These are phyloP conservation scores for Oreocharis arfaki DNA, from an alignment of 2,113 vertebrate species.

Conservation along the genomic window DNA sequence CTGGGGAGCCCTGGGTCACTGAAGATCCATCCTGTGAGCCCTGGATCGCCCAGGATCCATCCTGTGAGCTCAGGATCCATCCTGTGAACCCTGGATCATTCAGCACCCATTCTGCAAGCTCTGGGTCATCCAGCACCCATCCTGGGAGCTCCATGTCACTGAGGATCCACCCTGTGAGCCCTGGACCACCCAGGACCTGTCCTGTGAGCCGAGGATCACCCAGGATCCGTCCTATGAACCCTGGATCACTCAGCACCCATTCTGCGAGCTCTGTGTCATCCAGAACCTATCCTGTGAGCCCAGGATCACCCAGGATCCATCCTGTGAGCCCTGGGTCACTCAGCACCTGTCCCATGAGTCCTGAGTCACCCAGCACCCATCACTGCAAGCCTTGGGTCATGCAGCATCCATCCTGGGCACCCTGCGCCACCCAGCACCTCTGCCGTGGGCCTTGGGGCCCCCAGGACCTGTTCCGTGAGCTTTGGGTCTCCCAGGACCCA, in stretches of 20 bases:
- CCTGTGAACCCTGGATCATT: fast-evolving
- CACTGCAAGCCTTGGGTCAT: too few relatives aligned
- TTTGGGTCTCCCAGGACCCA: too few relatives aligned
- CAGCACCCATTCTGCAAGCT: fast-evolving
- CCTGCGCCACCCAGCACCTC: fast-evolving
- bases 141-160: too few relatives aligned
- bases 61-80: fast-evolving
- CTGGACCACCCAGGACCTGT: fast-evolving
- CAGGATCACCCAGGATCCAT: too few relatives aligned
- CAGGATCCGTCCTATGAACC: too few relatives aligned
- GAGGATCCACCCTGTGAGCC: too few relatives aligned
- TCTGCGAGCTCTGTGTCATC: too few relatives aligned
- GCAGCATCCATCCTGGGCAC: fast-evolving
- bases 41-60: fast-evolving
- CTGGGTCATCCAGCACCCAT: fast-evolving
- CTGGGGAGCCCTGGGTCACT: neutral
- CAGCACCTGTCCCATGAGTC: too few relatives aligned
- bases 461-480: neutral
- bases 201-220: fast-evolving
- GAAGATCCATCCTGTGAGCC: neutral
- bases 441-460: fast-evolving
- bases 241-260: fast-evolving
- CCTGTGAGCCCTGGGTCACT: too few relatives aligned
- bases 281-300: too few relatives aligned
- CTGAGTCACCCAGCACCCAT: too few relatives aligned